These are phyloP conservation scores for Flexamia atlantica DNA, from an alignment of 2,888 invertebrate genomes.

Conservation along the genomic window DNA sequence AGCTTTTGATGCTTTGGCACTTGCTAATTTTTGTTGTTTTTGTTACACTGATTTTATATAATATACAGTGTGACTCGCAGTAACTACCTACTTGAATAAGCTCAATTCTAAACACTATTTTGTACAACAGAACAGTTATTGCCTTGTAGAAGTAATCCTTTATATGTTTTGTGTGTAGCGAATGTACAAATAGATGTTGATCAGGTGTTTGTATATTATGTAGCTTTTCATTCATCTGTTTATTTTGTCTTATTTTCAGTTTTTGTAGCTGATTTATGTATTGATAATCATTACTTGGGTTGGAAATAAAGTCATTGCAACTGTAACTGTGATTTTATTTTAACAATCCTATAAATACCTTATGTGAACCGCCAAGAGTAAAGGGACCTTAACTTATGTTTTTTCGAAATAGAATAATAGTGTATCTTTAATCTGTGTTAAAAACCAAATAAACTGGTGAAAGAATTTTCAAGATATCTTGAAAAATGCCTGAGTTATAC, in stretches of 20 bases:
- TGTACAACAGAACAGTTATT: slow-evolving; percentile 58
- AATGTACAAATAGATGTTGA: slow-evolving; percentile 37
- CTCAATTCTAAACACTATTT: slow-evolving; percentile 62
- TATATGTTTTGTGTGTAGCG: slow-evolving; percentile 42
- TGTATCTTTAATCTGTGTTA: no score
- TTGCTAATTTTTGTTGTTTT: slow-evolving; percentile 32
- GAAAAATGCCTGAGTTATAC: no score
- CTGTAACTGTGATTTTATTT: not conserved
- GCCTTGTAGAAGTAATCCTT: slow-evolving; percentile 54
- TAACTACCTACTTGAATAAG: slow-evolving; percentile 45
- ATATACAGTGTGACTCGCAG: slow-evolving; percentile 33
- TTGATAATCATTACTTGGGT: slow-evolving; percentile 43
- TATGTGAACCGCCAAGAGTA: no score
- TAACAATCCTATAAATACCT: no score
- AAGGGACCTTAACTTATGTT: no score
- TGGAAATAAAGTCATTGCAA: slow-evolving; percentile 46
- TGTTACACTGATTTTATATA: slow-evolving; percentile 36
- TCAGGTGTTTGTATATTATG: slow-evolving; percentile 50
- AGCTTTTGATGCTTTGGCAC: slow-evolving; percentile 43
- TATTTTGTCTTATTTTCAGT: slow-evolving; percentile 23
- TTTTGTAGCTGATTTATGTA: slow-evolving; percentile 38
- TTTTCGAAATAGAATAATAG: no score
- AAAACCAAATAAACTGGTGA: no score
- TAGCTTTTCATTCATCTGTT: slow-evolving; percentile 37
- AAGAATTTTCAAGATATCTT: no score